Base-by-base conservation (phyloP, 2,888 invertebrate genomes). In the Formica aserva region DNA sequence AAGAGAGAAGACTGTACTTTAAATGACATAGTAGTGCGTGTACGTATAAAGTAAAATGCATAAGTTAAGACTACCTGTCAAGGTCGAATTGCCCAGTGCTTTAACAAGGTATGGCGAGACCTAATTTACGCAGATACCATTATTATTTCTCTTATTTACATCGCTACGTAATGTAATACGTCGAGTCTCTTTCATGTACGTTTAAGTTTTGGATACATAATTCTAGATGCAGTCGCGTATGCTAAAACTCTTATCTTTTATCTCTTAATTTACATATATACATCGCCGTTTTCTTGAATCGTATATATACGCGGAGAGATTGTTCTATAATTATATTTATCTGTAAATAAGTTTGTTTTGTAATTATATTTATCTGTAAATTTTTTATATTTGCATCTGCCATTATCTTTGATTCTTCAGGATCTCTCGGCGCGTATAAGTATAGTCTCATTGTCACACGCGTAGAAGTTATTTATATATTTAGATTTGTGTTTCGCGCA, bases 51-150 rank as follows among this genome's bases (percentile, higher is more conserved):
- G 67, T 91, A 93, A 92, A 92, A 94, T 94, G 94, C 93, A 94
- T 91, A 94, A 94, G 91, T 92, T 94, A 89, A 93, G 93, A 89
- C 91, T 94, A 87, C 92, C 94, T 91, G 93, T 94, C 92, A 94
- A 94, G 93, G 93, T 94, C 87, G 94, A 94, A 91, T 93, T 94
- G 87, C 94, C 94, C 89, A 92, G 92, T 89, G 92, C 90, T 88
- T 89, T 94, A 91, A 93, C 94, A 93, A 94, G 94, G 94, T 94
- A 94, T 92, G 94, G 90, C 86, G 85, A 88, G 86, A 84, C 81
- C 86, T 91, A 91, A 92, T 90, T 91, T 91, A 89, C 89, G 91
- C 89, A 91, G 86, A 87, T 93, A 91, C 89, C 86, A 82, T 85
- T 87, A 87, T 77, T 85, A 52, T 74, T 82, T 76, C 69, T 71